Evolutionary conservation across 2,113 vertebrate genomes (phyloP), one percentile per base, ranked within the genome.

Genomic region (Hemiscyllium ocellatum): DNA sequence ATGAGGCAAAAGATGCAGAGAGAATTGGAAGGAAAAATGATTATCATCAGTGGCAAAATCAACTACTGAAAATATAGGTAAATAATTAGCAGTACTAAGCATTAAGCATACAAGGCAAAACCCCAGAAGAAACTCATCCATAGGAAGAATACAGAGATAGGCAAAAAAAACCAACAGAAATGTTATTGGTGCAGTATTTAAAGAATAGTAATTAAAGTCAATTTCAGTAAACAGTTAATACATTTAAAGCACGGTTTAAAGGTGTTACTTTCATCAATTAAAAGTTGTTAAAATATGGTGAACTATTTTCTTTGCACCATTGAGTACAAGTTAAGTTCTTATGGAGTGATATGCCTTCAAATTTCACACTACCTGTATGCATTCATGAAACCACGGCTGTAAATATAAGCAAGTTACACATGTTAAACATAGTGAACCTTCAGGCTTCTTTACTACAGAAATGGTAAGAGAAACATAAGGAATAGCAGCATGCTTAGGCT

Each of bases 1-100:
- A 94, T 94, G 93, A 72, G 69, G 94, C 68, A 95, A 95, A 72
- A 95, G 94, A 95, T 72, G 94, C 94, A 76, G 94, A 95, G 89
- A 93, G 47, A 95, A 95, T 70, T 29, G 68, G 93, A 24, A 47
- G 94, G 42, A 61, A 87, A 52, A 95, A 47, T 50, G 66, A 72
- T 70, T 95, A 95, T 72, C 68, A 76, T 95, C 47, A 95, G 94
- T 76, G 69, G 69, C 94, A 95, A 95, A 95, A 70, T 72, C 94
- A 95, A 95, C 20, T 3, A 26, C 52, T 52, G 22, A 52, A 76
- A 52, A 95, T 72, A 26, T 50, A 72, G 69, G 93, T 70, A 50
- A 50, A 95, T 52, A 29, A 37, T 70, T 72, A 95, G 68, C 68
- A 95, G 66, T 29, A 94, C 42, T 94, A 47, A 12, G 37, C 26